phyloP scores from a whole-genome alignment of 2,888 invertebrate species.

The Dysmachus trigonus region DNA sequence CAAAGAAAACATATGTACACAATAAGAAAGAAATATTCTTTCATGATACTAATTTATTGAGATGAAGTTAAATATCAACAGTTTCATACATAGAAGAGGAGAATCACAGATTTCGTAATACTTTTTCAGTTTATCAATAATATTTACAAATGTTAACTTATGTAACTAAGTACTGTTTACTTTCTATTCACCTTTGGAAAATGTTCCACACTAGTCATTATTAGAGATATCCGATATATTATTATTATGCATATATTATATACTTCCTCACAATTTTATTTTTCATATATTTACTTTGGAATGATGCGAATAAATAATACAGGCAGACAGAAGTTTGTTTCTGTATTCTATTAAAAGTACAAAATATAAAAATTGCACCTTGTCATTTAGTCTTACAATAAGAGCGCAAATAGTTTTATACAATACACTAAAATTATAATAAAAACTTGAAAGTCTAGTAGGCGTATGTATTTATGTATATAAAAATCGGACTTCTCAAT shows the following conservation, averaged over 20 bases:
- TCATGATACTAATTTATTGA: constrained; percentile 13
- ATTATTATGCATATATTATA: not conserved
- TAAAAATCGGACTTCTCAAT: not conserved
- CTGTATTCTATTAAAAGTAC: not conserved
- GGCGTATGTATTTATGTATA: too few relatives aligned
- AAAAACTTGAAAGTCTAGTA: not conserved
- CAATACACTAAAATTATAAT: not conserved
- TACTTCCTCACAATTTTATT: not conserved
- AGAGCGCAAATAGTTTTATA: not conserved
- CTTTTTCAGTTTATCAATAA: not conserved
- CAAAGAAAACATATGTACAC: not conserved
- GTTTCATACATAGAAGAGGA: constrained; percentile 35
- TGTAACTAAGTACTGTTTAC: not conserved
- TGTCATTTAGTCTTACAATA: not conserved
- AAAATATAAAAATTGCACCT: not conserved
- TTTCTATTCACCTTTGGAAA: not conserved
- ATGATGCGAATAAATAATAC: not conserved
- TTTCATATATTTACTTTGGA: not conserved
- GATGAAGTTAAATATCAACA: constrained; percentile 19
- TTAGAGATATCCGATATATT: not conserved
- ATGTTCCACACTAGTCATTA: not conserved
- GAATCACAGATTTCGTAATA: constrained; percentile 36
- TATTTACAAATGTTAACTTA: not conserved
- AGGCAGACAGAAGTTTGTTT: not conserved
- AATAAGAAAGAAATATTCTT: not conserved